phyloP scores from a whole-genome alignment of 2,113 vertebrate species.

The Semnopithecus entellus region DNA sequence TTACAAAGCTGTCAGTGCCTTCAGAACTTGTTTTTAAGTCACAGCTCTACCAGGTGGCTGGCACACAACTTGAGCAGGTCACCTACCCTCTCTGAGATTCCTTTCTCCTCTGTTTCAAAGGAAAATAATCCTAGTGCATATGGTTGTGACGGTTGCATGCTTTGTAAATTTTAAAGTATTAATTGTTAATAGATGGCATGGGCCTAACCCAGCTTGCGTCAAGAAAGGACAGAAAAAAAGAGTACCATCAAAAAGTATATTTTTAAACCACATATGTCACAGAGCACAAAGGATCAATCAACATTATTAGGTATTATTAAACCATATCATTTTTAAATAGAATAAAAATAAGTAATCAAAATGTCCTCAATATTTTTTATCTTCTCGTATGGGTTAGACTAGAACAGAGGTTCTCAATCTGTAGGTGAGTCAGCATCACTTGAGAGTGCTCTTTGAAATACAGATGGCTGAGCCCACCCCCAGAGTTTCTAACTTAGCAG shows the following conservation, averaged over 20 bases:
- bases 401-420: not conserved
- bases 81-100: not conserved
- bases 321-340: not conserved
- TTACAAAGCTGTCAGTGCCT: not conserved
- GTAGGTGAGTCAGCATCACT: not conserved
- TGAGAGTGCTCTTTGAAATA: not conserved
- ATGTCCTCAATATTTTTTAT: not conserved
- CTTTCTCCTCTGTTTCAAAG: conserved; percentile 13
- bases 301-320: conserved; percentile 10
- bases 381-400: not conserved
- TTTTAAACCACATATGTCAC: not conserved
- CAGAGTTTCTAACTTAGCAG: not conserved
- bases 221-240: not conserved
- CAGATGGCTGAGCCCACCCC: not conserved
- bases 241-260: not conserved
- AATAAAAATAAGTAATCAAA: conserved; percentile 41
- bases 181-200: not conserved
- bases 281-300: not conserved
- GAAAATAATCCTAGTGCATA: conserved; percentile 20
- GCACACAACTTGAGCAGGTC: not conserved
- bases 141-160: not conserved
- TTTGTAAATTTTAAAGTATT: conserved; percentile 16
- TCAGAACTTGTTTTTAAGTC: not conserved
- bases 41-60: not conserved
- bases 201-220: not conserved